These are phyloP conservation scores for Gymnogyps californianus DNA, from an alignment of 2,113 vertebrate genomes.

Conservation along the genomic window DNA sequence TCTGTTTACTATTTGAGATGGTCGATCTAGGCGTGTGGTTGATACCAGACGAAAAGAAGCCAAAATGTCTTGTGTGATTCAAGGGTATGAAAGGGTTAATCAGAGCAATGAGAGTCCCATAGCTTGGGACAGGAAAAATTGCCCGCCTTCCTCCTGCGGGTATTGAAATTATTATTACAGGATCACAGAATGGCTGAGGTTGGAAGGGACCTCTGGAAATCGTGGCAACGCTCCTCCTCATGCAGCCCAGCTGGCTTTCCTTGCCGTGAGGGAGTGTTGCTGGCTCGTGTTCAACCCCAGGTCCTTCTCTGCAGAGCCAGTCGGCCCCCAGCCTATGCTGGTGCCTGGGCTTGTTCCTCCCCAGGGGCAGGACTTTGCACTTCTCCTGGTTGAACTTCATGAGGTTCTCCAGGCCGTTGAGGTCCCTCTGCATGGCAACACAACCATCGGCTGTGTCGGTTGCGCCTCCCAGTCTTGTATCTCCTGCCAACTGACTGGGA, in stretches of 20 bases:
- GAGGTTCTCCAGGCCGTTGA: not conserved
- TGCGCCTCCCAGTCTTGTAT: fast-evolving
- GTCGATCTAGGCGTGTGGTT: fast-evolving
- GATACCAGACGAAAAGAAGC: not conserved
- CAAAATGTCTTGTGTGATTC: not conserved
- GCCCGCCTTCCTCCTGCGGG: not conserved
- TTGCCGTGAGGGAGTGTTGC: fast-evolving
- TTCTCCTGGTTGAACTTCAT: not conserved
- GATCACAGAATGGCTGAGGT: not conserved
- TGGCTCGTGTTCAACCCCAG: not conserved
- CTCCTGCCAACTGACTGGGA: not conserved
- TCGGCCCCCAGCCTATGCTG: not conserved
- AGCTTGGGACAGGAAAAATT: not conserved
- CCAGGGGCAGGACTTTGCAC: not conserved
- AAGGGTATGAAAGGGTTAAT: not conserved
- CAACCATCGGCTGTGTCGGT: not conserved
- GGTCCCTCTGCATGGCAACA: not conserved
- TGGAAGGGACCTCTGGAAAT: not conserved
- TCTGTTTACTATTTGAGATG: not conserved
- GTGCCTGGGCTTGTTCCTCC: not conserved
- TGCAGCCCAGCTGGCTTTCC: not conserved
- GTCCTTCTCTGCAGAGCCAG: not conserved
- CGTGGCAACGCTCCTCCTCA: not conserved
- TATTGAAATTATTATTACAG: not conserved
- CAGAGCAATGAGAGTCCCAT: not conserved